Conservation (phyloP, 2,797 vertebrate species). For the Harpagifer antarcticus region DNA sequence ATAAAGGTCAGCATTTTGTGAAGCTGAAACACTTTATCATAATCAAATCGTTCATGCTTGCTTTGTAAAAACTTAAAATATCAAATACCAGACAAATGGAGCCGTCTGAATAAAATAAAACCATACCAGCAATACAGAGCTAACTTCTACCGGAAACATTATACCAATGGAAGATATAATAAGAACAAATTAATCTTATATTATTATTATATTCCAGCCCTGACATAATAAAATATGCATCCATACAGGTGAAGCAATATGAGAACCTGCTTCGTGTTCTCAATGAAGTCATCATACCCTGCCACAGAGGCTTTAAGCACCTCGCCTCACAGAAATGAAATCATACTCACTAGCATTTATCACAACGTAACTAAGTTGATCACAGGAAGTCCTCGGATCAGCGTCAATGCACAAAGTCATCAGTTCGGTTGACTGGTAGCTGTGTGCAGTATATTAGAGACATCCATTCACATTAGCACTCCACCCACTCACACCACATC, state of each 20-base stretch:
- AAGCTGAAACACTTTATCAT: not conserved
- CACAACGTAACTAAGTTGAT: constrained; percentile 71
- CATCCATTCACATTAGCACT: constrained; percentile 79
- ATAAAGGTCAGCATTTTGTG: not conserved
- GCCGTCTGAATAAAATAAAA: constrained; percentile 2
- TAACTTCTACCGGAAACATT: not conserved
- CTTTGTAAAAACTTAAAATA: not conserved
- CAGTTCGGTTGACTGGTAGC: constrained; percentile 67
- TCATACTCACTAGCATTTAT: constrained; percentile 62
- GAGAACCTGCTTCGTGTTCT: constrained; percentile 16
- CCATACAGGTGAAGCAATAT: constrained; percentile 4
- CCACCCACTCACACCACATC: constrained; percentile 75
- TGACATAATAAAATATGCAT: not conserved
- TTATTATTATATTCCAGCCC: not conserved
- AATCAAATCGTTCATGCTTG: not conserved
- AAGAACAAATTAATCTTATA: not conserved
- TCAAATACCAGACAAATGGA: not conserved
- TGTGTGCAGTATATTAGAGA: constrained; percentile 68
- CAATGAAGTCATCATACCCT: constrained; percentile 34
- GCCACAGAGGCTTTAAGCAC: constrained; percentile 13
- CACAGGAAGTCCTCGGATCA: constrained; percentile 69
- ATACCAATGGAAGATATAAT: not conserved
- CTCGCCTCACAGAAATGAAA: constrained; percentile 56
- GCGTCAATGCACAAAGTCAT: constrained; percentile 71
- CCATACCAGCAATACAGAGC: not conserved